Conservation (phyloP, 2,888 invertebrate genomes). For the Ichneumoninae sp. region DNA sequence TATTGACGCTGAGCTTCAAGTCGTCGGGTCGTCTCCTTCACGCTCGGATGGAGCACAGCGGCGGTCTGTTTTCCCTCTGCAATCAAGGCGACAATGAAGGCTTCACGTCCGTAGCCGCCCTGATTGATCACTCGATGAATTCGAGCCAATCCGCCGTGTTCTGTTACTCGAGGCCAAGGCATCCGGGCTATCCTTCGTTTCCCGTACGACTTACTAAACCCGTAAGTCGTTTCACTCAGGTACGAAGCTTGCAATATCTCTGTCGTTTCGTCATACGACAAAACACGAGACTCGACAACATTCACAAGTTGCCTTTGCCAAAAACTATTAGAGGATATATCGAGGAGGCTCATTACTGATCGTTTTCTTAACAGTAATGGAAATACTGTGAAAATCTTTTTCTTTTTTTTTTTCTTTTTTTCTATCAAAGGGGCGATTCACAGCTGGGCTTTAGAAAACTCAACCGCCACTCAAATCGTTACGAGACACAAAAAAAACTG, state of each 20-base stretch:
- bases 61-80: constrained; percentile 88
- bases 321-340: constrained; percentile 86
- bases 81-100: constrained; percentile 86
- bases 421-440: background rate
- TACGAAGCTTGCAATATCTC: constrained; percentile 89
- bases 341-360: constrained; percentile 81
- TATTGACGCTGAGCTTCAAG: constrained; percentile 91
- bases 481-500: background rate
- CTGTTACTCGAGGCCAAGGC: constrained; percentile 89
- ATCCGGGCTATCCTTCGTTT: constrained; percentile 89
- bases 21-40: constrained; percentile 89
- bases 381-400: background rate
- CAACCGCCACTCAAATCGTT: constrained; percentile 24
- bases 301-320: constrained; percentile 89
- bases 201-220: constrained; percentile 91
- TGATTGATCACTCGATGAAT: constrained; percentile 90
- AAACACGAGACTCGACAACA: constrained; percentile 88
- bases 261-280: constrained; percentile 91
- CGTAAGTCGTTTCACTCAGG: constrained; percentile 90
- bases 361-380: constrained; percentile 6
- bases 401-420: background rate
- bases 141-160: constrained; percentile 89
- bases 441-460: background rate
- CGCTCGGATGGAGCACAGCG: constrained; percentile 90
- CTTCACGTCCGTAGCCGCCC: constrained; percentile 88